These are phyloP conservation scores for Drosophila pachea DNA, from an alignment of 1,140 invertebrate species.

Conservation along the genomic window DNA sequence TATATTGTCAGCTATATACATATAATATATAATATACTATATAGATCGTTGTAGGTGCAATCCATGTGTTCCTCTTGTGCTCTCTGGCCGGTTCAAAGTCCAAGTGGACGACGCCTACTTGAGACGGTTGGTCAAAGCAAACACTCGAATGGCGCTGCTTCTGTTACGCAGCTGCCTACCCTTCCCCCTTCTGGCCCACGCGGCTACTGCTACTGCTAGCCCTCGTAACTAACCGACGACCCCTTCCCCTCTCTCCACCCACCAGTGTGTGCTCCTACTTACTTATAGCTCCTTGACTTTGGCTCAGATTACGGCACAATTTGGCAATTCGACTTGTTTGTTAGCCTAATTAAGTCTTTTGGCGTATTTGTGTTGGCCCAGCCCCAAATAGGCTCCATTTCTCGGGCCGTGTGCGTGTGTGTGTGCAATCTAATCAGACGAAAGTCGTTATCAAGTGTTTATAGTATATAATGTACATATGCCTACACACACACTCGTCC, in stretches of 20 bases:
- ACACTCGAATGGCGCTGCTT: slow-evolving; percentile 43
- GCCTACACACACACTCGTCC: neutral
- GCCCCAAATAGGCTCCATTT: slow-evolving; percentile 26
- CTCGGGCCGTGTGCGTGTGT: slow-evolving; percentile 9
- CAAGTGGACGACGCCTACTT: slow-evolving; percentile 55
- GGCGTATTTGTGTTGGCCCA: slow-evolving; percentile 42
- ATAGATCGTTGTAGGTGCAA: neutral
- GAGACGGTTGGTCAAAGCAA: slow-evolving; percentile 39
- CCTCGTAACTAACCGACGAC: neutral
- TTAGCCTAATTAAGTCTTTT: slow-evolving; percentile 68
- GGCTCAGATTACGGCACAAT: slow-evolving; percentile 53
- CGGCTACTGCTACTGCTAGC: neutral
- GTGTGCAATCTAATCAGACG: slow-evolving; percentile 65
- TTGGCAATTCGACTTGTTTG: slow-evolving; percentile 68
- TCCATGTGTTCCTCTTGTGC: neutral
- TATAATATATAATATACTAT: slow-evolving; percentile 2
- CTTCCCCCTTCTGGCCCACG: neutral
- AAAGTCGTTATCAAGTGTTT: slow-evolving; percentile 55
- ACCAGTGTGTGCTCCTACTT: neutral
- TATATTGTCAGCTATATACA: neutral
- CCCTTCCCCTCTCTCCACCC: neutral
- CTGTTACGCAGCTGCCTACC: slow-evolving; percentile 23
- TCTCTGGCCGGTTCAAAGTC: slow-evolving; percentile 52
- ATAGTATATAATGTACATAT: slow-evolving; percentile 4
- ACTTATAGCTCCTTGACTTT: slow-evolving; percentile 3